Evolutionary conservation across 2,888 invertebrate species (phyloP).

Genomic region (Hydropsyche betteni): DNA sequence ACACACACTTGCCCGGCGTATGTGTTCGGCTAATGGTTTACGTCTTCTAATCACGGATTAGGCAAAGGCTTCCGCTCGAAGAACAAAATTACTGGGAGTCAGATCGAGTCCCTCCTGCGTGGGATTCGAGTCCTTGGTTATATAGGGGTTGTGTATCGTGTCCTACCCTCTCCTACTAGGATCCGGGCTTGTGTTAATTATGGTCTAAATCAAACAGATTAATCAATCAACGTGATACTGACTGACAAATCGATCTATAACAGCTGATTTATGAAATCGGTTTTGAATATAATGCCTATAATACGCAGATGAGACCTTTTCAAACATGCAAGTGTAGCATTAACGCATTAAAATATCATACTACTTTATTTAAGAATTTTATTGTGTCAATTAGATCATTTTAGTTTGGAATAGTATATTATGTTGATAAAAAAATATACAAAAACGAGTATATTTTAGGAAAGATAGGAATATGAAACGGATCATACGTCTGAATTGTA

Average conservation of each 20-base stretch:
- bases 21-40: constrained; percentile 6
- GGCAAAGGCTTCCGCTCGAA: constrained; percentile 39
- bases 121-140: not conserved
- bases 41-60: constrained; percentile 40
- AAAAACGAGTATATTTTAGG: not conserved
- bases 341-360: too few relatives aligned
- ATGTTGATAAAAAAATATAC: too few relatives aligned
- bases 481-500: not conserved
- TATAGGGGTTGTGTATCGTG: not conserved
- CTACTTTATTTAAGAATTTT: too few relatives aligned
- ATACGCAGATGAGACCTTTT: too few relatives aligned
- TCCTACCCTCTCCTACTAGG: not conserved
- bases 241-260: constrained; percentile 44
- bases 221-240: constrained; percentile 43
- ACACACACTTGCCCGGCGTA: not conserved
- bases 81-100: constrained; percentile 35
- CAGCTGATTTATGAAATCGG: constrained; percentile 41
- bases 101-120: constrained; percentile 15
- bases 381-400: too few relatives aligned
- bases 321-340: too few relatives aligned
- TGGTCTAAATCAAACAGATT: constrained; percentile 45
- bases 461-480: not conserved
- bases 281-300: not conserved
- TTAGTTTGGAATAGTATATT: too few relatives aligned
- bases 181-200: constrained; percentile 39